A percentile compares a stretch with the other conserved stretches of the same genome.
These are phyloP conservation scores for Tuberolachnus salignus DNA, from an alignment of 2,888 invertebrate species.

Conservation along the genomic window DNA sequence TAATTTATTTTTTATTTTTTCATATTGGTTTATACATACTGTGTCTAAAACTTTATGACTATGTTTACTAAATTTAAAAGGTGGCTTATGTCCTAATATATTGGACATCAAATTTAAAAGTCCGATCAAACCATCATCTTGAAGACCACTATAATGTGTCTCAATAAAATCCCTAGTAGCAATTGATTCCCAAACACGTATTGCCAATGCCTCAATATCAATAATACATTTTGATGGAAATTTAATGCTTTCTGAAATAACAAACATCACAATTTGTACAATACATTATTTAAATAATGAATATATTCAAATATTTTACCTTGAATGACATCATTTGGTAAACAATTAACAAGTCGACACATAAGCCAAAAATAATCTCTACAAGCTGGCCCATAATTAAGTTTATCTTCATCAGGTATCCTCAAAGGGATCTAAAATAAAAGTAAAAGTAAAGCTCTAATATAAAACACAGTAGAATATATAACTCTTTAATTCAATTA, in stretches of 20 bases:
- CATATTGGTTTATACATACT: constrained; percentile 62
- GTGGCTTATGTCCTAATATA: constrained; percentile 84
- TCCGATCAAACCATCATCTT: constrained; percentile 90
- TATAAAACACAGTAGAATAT: background rate
- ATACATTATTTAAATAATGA: constrained; percentile 39
- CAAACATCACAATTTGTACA: constrained; percentile 17
- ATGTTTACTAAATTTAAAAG: constrained; percentile 80
- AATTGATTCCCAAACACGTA: constrained; percentile 76
- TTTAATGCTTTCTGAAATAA: constrained; percentile 61
- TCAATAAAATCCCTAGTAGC: constrained; percentile 82
- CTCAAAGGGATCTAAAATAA: constrained; percentile 67
- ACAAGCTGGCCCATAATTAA: constrained; percentile 92
- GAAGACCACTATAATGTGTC: constrained; percentile 77
- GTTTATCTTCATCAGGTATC: constrained; percentile 81
- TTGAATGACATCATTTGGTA: constrained; percentile 80
- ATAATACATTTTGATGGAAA: constrained; percentile 64
- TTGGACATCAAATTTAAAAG: constrained; percentile 85
- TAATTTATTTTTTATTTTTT: background rate
- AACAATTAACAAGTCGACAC: constrained; percentile 83
- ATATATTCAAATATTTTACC: constrained; percentile 62
- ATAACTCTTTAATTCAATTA: background rate
- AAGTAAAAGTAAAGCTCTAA: background rate
- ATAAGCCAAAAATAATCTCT: constrained; percentile 93
- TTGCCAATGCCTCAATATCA: constrained; percentile 76
- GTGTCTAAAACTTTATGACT: constrained; percentile 74